Base-by-base conservation (phyloP, 1,140 invertebrate species). In the Cepaea nemoralis region DNA sequence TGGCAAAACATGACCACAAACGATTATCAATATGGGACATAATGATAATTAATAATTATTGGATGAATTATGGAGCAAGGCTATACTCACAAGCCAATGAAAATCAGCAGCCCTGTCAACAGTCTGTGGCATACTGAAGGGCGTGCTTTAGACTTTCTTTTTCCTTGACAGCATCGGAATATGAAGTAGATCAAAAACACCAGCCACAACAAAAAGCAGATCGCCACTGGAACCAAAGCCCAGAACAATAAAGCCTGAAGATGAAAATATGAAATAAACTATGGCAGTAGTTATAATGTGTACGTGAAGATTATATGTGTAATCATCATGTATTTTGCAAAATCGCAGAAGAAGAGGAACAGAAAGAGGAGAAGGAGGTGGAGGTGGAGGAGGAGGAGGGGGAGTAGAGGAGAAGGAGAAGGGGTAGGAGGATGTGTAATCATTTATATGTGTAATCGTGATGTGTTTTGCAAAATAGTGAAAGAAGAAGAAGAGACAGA, bases 231-330 rank as follows among this genome's bases (percentile, higher is more conserved):
- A 84, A 97, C 94, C 27, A 96, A 97, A 31, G 95, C 96, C 84
- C 98, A 92, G 86, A 98, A 97, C 19, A 96, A 96, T 88, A 98
- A 93, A 86, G 96, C 96, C 96, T 97, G 93, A 67, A 93, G 94
- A 87, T 31, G 22, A 48, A 5, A 75, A 50, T 35, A 19, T 16
- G 10, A 45, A 45, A 45, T 16, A 45, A 45, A 16, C n/a, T n/a
- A n/a, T n/a, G n/a, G n/a, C n/a, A n/a, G n/a, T n/a, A n/a, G n/a
- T n/a, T n/a, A n/a, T n/a, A n/a, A n/a, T n/a, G n/a, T n/a, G n/a
- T n/a, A n/a, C n/a, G n/a, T n/a, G n/a, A n/a, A n/a, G n/a, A n/a
- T n/a, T n/a, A n/a, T n/a, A n/a, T n/a, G n/a, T n/a, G n/a, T n/a
- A n/a, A n/a, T n/a, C n/a, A n/a, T n/a, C n/a, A n/a, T n/a, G n/a